Conservation (phyloP, 2,113 vertebrate genomes). For the Seriola aureovittata region DNA sequence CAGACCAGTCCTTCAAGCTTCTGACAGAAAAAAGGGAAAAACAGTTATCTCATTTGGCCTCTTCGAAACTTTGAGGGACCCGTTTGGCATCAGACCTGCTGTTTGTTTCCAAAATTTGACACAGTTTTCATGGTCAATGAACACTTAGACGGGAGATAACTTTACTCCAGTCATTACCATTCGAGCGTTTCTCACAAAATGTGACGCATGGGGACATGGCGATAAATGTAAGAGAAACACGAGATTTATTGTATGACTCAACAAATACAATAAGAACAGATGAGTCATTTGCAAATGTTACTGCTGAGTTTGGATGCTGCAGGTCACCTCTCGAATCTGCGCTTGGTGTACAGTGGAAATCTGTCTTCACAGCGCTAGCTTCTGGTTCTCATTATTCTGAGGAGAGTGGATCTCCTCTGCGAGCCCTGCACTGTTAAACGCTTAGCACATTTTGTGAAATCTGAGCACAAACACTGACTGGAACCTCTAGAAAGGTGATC, state of each 20-base stretch:
- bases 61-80: constrained; percentile 8
- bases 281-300: constrained; percentile 69
- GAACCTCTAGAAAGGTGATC: constrained; percentile 12
- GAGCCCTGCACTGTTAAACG: constrained; percentile 21
- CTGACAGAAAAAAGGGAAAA: background rate
- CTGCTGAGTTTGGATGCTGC: constrained; percentile 42
- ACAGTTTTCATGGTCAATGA: constrained; percentile 59
- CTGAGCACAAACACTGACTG: constrained; percentile 11
- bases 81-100: constrained; percentile 9
- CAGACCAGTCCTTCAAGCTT: background rate
- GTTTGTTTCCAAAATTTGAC: constrained; percentile 39
- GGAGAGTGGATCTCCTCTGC: constrained; percentile 37
- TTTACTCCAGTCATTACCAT: constrained; percentile 22
- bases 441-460: constrained; percentile 51
- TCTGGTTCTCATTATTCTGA: constrained; percentile 67
- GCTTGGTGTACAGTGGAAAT: constrained; percentile 54
- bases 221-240: constrained; percentile 43
- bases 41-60: background rate
- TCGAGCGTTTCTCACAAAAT: constrained; percentile 30
- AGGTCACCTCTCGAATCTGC: constrained; percentile 51
- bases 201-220: constrained; percentile 37
- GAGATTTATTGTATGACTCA: constrained; percentile 69
- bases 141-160: constrained; percentile 38
- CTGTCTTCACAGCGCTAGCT: constrained; percentile 46
- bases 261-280: constrained; percentile 68